A percentile compares a stretch with the other conserved stretches of the same genome.
These are phyloP conservation scores for Sinhomidia bicolor DNA, from an alignment of 2,888 invertebrate genomes.

Conservation along the genomic window DNA sequence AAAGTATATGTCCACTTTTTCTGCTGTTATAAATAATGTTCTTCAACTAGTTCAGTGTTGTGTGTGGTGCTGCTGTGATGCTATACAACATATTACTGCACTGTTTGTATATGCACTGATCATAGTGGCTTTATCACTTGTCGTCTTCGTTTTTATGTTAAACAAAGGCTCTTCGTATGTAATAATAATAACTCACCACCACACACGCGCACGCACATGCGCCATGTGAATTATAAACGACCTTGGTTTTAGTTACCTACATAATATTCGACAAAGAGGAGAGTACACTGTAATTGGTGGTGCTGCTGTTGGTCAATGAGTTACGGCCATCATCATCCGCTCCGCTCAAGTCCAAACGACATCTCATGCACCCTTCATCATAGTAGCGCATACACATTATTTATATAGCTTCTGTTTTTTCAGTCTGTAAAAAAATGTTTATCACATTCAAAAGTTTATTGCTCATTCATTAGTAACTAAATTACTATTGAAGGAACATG, in stretches of 20 bases:
- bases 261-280: background rate
- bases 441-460: slow-evolving; percentile 18
- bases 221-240: slow-evolving; percentile 36
- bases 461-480: slow-evolving; percentile 12
- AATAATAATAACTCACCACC: background rate
- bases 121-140: too few species aligned
- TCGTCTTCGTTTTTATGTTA: background rate
- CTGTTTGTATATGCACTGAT: too few species aligned
- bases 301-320: slow-evolving; percentile 33
- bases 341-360: background rate
- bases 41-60: slow-evolving; percentile 39
- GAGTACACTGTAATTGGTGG: background rate
- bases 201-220: slow-evolving; percentile 12
- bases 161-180: background rate
- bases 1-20: background rate
- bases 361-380: background rate
- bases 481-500: slow-evolving; percentile 3
- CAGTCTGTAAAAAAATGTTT: background rate
- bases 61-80: too few species aligned
- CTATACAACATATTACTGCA: too few species aligned
- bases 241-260: slow-evolving; percentile 9
- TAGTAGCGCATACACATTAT: too few species aligned
- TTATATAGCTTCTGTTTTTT: background rate
- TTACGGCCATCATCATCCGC: too few species aligned
- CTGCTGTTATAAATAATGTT: background rate